Base-by-base conservation (phyloP, 2,888 invertebrate genomes). In the Catocala nupta region DNA sequence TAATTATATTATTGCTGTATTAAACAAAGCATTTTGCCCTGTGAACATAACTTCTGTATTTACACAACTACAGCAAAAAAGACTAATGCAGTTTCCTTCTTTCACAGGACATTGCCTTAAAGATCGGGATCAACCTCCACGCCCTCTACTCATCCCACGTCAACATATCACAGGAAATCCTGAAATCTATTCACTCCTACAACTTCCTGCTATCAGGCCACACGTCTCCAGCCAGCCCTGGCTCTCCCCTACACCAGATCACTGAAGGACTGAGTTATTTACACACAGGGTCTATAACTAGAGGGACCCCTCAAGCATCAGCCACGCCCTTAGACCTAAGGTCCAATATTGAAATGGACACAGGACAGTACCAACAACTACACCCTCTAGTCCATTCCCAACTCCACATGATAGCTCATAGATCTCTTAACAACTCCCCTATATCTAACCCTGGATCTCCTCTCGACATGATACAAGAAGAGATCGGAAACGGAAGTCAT, bases 381-480 rank as follows among this genome's bases (percentile, higher is more conserved):
- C 86, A 87, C 8, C 95, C 95, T 0, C 78, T 91, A 69, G 81
- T 90, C 0, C 93, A 92, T 58, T 91, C 93, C 0, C 95, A 91
- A 68, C 78, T 93, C 4, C 94, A 93, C 69, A 77, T 89, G 65
- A 90, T 92, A 0, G 85, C 93, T 0, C 96, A 95, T 70, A 85
- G 96, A 55, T 95, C 95, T 0, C 80, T 95, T 8, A 96, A 95
- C 56, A 96, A 95, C 81, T 95, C 95, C 0, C 96, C 96, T 0
- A 95, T 95, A 1, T 95, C 95, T 5, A 95, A 95, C 81, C 96
- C 96, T 0, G 95, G 95, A 0, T 96, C 96, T 63, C 96, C 96
- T 0, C 84, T 97, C 61, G 97, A 97, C 81, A 97, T 97, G 95
- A 97, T 97, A 53, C 97, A 96, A 36, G 93, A 94, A 34, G 93